Percentiles rank a stretch among this genome's conserved stretches.
Conservation (phyloP, 1,140 invertebrate genomes). For the Pinna nobilis region DNA sequence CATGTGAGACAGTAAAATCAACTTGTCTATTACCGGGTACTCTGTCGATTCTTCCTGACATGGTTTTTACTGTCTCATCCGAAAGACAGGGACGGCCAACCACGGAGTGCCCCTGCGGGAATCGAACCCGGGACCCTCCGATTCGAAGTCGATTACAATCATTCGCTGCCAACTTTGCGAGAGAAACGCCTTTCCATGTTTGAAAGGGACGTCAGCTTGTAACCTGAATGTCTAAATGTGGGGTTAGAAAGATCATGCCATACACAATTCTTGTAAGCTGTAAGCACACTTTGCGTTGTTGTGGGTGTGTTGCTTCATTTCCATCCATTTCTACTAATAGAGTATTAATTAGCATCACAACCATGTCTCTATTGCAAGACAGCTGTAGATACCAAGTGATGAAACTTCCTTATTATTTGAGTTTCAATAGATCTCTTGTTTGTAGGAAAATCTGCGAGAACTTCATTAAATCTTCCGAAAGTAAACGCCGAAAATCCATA, state of each 20-base stretch:
- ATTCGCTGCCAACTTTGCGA: background rate
- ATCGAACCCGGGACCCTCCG: background rate
- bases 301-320: background rate
- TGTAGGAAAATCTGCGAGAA: conserved; percentile 26
- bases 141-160: background rate
- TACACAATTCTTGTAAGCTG: background rate
- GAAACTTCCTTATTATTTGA: conserved; percentile 33
- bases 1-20: too few species aligned
- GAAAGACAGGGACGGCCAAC: background rate
- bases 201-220: background rate
- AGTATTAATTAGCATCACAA: background rate
- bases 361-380: background rate
- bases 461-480: conserved; percentile 38
- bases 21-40: too few species aligned
- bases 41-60: too few species aligned
- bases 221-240: background rate
- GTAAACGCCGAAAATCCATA: conserved; percentile 46
- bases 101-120: background rate
- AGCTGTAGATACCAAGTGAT: background rate
- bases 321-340: background rate
- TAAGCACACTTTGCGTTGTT: background rate
- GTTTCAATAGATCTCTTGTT: conserved; percentile 37
- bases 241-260: background rate
- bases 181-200: background rate
- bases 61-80: too few species aligned